Evolutionary conservation across 2,888 invertebrate species (phyloP).

Genomic region (Platycheirus albimanus): DNA sequence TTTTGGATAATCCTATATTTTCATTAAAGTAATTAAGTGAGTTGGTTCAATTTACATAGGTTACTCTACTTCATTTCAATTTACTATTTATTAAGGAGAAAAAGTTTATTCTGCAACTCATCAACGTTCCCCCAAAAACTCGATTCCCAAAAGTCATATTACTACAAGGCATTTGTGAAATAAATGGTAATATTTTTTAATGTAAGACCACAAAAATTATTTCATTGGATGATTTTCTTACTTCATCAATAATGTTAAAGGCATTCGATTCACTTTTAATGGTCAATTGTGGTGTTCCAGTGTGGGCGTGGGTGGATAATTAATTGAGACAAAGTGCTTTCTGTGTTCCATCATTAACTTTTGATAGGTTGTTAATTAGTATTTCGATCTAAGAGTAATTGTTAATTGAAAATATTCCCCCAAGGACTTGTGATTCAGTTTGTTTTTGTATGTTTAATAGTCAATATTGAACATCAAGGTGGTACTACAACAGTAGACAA

Average conservation of each 20-base stretch:
- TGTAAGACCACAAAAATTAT: slow-evolving; percentile 24
- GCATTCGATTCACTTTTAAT: slow-evolving; percentile 31
- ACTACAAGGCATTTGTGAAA: background rate
- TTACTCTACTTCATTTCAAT: background rate
- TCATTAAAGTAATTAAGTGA: slow-evolving; percentile 7
- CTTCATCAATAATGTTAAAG: slow-evolving; percentile 24
- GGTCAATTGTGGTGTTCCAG: slow-evolving; percentile 3
- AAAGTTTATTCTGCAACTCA: background rate
- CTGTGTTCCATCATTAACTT: slow-evolving; percentile 43
- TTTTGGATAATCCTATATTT: slow-evolving; percentile 15
- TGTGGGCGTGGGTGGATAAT: slow-evolving; percentile 3
- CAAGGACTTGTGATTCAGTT: background rate
- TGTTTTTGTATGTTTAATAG: too few species aligned
- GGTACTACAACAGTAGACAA: too few species aligned
- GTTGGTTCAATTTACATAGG: too few species aligned
- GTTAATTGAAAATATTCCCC: slow-evolving; percentile 2
- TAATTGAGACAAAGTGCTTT: slow-evolving; percentile 39
- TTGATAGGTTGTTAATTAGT: slow-evolving; percentile 37
- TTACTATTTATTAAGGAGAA: background rate
- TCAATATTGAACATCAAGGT: too few species aligned
- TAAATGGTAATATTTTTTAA: slow-evolving; percentile 1
- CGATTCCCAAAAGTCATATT: background rate
- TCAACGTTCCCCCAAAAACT: background rate
- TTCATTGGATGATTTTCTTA: slow-evolving; percentile 25
- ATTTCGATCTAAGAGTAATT: slow-evolving; percentile 18